Evolutionary conservation across 2,113 vertebrate genomes (phyloP).

Genomic region (Grammomys surdaster): DNA sequence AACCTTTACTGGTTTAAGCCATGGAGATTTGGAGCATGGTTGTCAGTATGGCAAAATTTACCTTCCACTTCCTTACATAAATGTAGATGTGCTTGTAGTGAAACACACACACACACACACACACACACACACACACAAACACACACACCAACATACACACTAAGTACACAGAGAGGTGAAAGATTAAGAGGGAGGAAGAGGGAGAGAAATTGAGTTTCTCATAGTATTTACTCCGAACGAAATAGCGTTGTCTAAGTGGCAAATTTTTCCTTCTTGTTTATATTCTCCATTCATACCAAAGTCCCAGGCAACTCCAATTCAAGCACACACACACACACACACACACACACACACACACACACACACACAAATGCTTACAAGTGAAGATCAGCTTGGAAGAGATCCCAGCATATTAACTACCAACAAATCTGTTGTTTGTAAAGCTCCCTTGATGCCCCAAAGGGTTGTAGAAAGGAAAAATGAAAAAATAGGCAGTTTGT

Average conservation of each 20-base stretch:
- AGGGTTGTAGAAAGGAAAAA: conserved; percentile 68
- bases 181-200: neutral
- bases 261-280: conserved; percentile 5
- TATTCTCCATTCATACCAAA: conserved; percentile 18
- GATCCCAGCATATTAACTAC: conserved; percentile 26
- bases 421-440: conserved; percentile 50
- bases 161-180: neutral
- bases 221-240: conserved; percentile 26
- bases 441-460: neutral
- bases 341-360: neutral
- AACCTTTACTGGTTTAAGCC: neutral
- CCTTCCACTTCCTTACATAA: neutral
- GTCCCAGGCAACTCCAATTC: conserved; percentile 49
- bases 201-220: neutral
- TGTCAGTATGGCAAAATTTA: neutral
- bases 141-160: neutral
- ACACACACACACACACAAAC: neutral
- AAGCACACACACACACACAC: conserved; percentile 16
- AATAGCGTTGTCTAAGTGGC: conserved; percentile 4
- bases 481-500: conserved; percentile 31
- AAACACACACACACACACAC: conserved; percentile 19
- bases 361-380: conserved; percentile 39
- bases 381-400: conserved; percentile 60
- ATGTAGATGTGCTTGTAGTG: neutral
- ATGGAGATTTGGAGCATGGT: neutral